A percentile compares a stretch with the other conserved stretches of the same genome.
Evolutionary conservation across 2,888 invertebrate genomes (phyloP).

Genomic region (Plebejus anna): DNA sequence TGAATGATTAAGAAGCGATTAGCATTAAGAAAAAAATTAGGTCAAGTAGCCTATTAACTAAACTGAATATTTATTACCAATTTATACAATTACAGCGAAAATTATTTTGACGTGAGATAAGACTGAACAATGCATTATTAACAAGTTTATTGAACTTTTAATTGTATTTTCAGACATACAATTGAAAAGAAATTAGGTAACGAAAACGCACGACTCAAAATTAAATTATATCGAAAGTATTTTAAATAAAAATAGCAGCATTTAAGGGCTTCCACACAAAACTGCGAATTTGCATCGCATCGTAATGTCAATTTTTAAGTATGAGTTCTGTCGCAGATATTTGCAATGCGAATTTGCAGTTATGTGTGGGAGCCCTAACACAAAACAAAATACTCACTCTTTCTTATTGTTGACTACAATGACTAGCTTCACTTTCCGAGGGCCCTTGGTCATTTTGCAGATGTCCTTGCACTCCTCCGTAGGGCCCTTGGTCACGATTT

Average conservation of each 20-base stretch:
- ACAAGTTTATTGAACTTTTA: conserved; percentile 2
- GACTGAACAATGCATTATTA: background rate
- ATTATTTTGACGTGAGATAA: conserved; percentile 10
- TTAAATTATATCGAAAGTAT: background rate
- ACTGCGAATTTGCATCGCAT: no score
- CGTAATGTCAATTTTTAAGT: no score
- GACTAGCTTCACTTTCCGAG: conserved; percentile 80
- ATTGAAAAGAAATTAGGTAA: background rate
- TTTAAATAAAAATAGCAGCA: no score
- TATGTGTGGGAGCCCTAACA: no score
- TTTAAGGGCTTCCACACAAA: no score
- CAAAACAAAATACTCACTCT: conserved; percentile 64
- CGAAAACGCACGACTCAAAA: background rate
- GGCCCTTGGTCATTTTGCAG: conserved; percentile 81
- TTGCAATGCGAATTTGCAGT: no score
- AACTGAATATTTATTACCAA: background rate
- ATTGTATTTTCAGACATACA: background rate
- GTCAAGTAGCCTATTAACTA: no score
- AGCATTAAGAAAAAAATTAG: no score
- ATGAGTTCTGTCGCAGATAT: no score
- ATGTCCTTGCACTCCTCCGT: conserved; percentile 65
- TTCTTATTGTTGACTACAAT: conserved; percentile 81
- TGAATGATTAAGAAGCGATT: no score
- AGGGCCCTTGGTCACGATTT: conserved; percentile 75
- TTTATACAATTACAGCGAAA: background rate